Conservation (phyloP, 2,888 invertebrate genomes). For the Apotomis turbidana region DNA sequence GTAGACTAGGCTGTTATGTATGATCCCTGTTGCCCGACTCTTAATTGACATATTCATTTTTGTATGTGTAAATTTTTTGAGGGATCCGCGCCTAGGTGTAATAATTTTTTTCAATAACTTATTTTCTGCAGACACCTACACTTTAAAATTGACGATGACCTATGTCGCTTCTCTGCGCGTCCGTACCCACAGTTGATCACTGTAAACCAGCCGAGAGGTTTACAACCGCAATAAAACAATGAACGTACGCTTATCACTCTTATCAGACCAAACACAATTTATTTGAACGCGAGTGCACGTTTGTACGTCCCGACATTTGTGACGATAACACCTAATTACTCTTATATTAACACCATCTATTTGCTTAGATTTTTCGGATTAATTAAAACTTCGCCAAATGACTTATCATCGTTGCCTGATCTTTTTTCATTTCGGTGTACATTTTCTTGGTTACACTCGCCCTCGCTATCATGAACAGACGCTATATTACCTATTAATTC, state of each 20-base stretch:
- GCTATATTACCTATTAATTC: conserved; percentile 1
- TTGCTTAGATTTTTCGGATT: conserved; percentile 21
- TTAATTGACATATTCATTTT: no score
- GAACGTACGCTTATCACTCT: conserved; percentile 73
- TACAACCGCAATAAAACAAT: conserved; percentile 81
- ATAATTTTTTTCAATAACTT: neutral
- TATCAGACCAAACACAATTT: conserved; percentile 78
- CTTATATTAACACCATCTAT: conserved; percentile 33
- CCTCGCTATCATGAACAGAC: conserved; percentile 1
- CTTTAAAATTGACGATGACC: no score
- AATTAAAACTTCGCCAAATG: conserved; percentile 8
- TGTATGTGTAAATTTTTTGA: no score
- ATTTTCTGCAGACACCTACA: no score
- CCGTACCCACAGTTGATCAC: conserved; percentile 51
- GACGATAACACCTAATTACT: conserved; percentile 58
- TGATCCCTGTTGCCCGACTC: no score
- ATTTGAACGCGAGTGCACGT: conserved; percentile 69
- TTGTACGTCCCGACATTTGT: conserved; percentile 74
- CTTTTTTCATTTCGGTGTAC: conserved; percentile 2
- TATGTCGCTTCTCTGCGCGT: conserved; percentile 57
- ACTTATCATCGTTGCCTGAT: conserved; percentile 3
- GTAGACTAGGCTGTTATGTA: no score
- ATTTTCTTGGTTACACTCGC: neutral
- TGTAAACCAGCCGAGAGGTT: conserved; percentile 56
- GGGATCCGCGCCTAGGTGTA: no score